Base-by-base conservation (phyloP, 2,113 vertebrate genomes). In the Scortum barcoo region DNA sequence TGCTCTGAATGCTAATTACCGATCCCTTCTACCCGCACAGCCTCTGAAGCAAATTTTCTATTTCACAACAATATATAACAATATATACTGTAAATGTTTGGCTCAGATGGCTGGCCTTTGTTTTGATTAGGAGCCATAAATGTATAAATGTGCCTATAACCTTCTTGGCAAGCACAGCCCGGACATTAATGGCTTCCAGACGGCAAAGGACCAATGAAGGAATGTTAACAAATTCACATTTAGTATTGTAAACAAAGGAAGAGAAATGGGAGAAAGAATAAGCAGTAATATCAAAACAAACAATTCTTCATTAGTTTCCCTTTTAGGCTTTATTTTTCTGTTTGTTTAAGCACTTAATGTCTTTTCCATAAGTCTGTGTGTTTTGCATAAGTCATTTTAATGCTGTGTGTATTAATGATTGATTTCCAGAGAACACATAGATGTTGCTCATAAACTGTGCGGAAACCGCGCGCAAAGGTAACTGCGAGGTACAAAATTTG, bases 101-200 rank as follows among this genome's bases (percentile, higher is more conserved):
- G 76, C 88, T 91, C 85, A 26, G 16, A 83, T 62, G 71, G 46
- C 69, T 76, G 48, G 20, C 66, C 77, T 77, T 71, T 90, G 86
- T 91, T 92, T 90, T 91, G 89, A 94, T 91, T 90, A 88, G 77
- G 42, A 63, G 53, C 81, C 78, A 82, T 85, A 81, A 84, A 81
- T 90, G 88, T 90, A 89, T 93, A 94, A 94, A 93, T 93, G 89
- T 89, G 86, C 69, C 86, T 88, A 88, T 86, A 93, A 93, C 76
- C 60, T 79, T 87, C 58, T 93, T 94, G 91, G 92, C 89, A 87
- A 81, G 85, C 65, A 82, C 76, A 65, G 22, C n/a, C 22, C 46
- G 13, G 53, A 72, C 82, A 80, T 57, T 93, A 91, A 94, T 95
- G 82, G 72, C 77, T 91, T 93, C 92, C 94, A 94, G 91, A 90